Base-by-base conservation (phyloP, 2,888 invertebrate genomes). In the Andrena flavipes region DNA sequence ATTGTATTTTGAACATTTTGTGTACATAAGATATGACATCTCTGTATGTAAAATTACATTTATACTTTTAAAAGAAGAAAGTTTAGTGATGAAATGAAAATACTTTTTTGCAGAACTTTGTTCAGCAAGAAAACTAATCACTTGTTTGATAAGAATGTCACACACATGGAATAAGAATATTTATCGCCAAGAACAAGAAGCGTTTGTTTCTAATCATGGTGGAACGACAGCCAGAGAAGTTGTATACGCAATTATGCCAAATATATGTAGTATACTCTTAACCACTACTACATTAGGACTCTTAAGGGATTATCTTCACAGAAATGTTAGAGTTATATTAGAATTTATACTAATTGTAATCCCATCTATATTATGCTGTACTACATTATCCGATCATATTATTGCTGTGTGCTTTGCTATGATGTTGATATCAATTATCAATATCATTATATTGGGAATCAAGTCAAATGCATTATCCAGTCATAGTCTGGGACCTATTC, bases 131-230 rank as follows among this genome's bases (percentile, higher is more conserved):
- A 35, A 48, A 56, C 3, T 59, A 67, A 65, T 60, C 68, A 29
- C 33, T 62, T 29, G n/a, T 59, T 73, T 26, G 4, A 49, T 35
- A 84, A 82, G 56, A 1, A 91, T 91, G 90, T 76, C 83, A 42
- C 84, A 84, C 54, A 29, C 67, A 35, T 87, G 83, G 81, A 85
- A 87, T 48, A 82, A 86, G 49, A 86, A 91, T 35, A 87, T 85
- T 70, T 94, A 94, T 74, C 90, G 91, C 2, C 89, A 89, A 3
- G 89, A 93, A 49, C 92, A 93, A 79, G 91, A 92, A 81, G 91
- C 91, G 30, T 93, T 93, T 42, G 91, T 93, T 81, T 93, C 93
- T n/a, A 92, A 93, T 84, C 91, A 92, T 75, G 90, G 85, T 16
- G 94, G 93, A 2, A 91, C 91, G 35, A 88, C 91, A 0, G 87